phyloP scores from a whole-genome alignment of 2,113 vertebrate species.

The Rousettus leschenaultii region DNA sequence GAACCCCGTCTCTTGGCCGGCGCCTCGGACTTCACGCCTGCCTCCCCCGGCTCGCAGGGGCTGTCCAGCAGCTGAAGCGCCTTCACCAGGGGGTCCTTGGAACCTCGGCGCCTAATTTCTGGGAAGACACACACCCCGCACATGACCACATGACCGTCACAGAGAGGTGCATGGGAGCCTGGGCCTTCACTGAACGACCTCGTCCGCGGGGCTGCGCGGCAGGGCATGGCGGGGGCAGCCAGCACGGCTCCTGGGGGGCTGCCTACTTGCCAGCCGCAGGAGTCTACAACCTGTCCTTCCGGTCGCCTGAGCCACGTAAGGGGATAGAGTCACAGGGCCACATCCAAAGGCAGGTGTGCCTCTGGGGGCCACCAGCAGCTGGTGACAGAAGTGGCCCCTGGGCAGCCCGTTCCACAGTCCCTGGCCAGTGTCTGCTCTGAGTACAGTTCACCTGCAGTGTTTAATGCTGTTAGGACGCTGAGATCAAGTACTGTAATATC shows the following conservation, averaged over 20 bases:
- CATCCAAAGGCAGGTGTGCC: neutral
- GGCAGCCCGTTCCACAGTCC: neutral
- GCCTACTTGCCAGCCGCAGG: neutral
- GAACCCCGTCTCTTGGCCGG: constrained; percentile 43
- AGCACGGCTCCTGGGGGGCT: neutral
- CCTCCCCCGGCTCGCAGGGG: constrained; percentile 77
- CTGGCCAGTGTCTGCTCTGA: neutral
- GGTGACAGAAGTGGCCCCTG: neutral
- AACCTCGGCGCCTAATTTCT: constrained; percentile 94
- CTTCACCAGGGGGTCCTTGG: constrained; percentile 93
- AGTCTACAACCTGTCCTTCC: neutral
- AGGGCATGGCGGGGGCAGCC: neutral
- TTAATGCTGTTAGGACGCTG: neutral
- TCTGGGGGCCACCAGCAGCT: neutral
- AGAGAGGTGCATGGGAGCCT: rapidly evolving
- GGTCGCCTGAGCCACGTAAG: neutral
- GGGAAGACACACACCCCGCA: neutral
- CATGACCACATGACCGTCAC: too few species aligned
- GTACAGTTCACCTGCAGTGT: neutral
- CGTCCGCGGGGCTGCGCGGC: neutral
- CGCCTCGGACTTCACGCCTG: constrained; percentile 57
- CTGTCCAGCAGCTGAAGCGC: constrained; percentile 87
- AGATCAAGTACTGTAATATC: neutral
- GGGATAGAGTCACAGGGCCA: too few species aligned
- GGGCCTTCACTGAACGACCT: rapidly evolving